These are phyloP conservation scores for Odontocolon sp. DNA, from an alignment of 2,888 invertebrate species.

Conservation along the genomic window DNA sequence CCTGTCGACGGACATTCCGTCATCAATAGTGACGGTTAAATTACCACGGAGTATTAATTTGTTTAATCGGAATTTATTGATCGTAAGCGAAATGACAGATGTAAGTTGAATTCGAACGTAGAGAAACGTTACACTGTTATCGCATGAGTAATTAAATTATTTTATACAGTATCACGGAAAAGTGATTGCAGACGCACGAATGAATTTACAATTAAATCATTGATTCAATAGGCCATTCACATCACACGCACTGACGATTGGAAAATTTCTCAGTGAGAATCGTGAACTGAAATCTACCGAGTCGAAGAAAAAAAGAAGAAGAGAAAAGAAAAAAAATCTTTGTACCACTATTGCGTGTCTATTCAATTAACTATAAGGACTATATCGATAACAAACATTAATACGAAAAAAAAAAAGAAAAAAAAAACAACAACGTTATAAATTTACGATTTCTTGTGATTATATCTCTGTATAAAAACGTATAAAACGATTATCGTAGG, in stretches of 20 bases:
- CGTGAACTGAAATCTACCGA: conserved; percentile 35
- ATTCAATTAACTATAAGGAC: conserved; percentile 70
- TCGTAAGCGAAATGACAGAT: conserved; percentile 58
- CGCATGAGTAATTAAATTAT: conserved; percentile 44
- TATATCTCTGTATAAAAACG: conserved; percentile 64
- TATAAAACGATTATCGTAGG: conserved; percentile 65
- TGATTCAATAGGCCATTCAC: conserved; percentile 26
- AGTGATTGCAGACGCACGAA: conserved; percentile 29
- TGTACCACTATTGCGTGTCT: conserved; percentile 74
- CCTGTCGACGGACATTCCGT: conserved; percentile 33
- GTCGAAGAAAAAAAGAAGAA: conserved; percentile 15
- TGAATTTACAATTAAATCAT: conserved; percentile 26
- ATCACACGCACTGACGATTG: conserved; percentile 29
- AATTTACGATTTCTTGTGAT: conserved; percentile 65
- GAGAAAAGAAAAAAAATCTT: conserved; percentile 64
- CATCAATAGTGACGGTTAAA: conserved; percentile 27
- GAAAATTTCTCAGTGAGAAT: conserved; percentile 45
- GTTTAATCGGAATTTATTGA: conserved; percentile 54
- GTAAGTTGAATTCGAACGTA: conserved; percentile 60
- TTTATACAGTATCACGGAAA: conserved; percentile 38
- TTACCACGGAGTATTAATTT: conserved; percentile 55
- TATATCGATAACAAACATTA: conserved; percentile 69
- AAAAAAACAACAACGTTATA: conserved; percentile 55
- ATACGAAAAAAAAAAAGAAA: conserved; percentile 33
- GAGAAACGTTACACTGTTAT: conserved; percentile 52